Conservation (phyloP, 2,888 invertebrate genomes). For the Perdita meconis region DNA sequence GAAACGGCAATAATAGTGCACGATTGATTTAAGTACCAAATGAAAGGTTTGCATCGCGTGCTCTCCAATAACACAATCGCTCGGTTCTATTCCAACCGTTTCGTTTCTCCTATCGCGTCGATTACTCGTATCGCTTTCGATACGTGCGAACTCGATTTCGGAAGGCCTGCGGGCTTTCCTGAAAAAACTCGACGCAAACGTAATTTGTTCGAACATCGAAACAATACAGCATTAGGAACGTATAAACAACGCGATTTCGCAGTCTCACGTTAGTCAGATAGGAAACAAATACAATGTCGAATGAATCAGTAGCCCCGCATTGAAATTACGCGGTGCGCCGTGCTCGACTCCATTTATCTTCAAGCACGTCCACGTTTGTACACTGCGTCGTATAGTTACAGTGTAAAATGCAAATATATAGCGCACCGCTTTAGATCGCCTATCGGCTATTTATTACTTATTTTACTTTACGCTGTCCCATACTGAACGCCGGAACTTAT, state of each 20-base stretch:
- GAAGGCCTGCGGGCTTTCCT: background rate
- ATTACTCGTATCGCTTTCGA: no score
- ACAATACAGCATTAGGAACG: conserved; percentile 28
- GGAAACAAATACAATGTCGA: conserved; percentile 56
- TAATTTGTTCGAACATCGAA: conserved; percentile 8
- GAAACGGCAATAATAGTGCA: background rate
- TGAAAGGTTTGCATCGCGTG: no score
- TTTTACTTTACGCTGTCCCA: conserved; percentile 36
- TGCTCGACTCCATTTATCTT: conserved; percentile 54
- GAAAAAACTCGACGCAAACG: background rate
- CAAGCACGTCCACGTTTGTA: conserved; percentile 25
- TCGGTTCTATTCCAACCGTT: background rate
- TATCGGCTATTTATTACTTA: conserved; percentile 56
- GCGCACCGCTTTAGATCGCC: conserved; percentile 51
- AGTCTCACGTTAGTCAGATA: conserved; percentile 47
- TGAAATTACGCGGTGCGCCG: conserved; percentile 51
- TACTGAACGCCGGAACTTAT: conserved; percentile 50
- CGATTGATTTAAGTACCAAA: no score
- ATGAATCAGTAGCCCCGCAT: conserved; percentile 51
- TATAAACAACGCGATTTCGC: conserved; percentile 46
- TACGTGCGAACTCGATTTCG: background rate
- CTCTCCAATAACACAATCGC: background rate
- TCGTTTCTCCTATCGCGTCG: background rate
- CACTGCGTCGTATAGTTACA: conserved; percentile 27
- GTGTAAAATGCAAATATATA: conserved; percentile 53